Conservation (phyloP, 2,797 vertebrate genomes). For the Pampus argenteus region DNA sequence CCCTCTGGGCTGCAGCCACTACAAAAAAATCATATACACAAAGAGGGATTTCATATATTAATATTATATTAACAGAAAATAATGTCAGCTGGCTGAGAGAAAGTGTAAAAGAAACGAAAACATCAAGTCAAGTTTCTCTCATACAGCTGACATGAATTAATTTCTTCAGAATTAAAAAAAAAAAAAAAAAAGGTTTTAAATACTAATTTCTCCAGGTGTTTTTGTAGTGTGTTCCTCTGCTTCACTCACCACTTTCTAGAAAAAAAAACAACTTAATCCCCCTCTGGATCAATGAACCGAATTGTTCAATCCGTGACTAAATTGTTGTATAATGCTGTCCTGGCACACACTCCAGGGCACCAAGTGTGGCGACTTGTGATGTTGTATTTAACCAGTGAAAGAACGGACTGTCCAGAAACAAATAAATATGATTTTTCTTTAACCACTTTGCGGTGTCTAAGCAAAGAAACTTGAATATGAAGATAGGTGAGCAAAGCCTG, state of each 20-base stretch:
- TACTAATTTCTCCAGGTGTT: slow-evolving; percentile 21
- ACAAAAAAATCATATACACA: slow-evolving; percentile 15
- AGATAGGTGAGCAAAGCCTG: not conserved
- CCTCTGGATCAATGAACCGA: slow-evolving; percentile 39
- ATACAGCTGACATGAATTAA: not conserved
- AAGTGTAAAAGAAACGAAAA: slow-evolving; percentile 21
- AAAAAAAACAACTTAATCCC: slow-evolving; percentile 10
- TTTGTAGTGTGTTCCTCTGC: slow-evolving; percentile 34
- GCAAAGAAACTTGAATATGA: not conserved
- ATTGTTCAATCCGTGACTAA: slow-evolving; percentile 50
- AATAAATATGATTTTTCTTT: slow-evolving; percentile 74
- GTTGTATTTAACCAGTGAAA: slow-evolving; percentile 71
- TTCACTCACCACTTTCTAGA: slow-evolving; percentile 23
- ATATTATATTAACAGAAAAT: not conserved
- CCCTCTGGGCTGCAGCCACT: slow-evolving; percentile 14
- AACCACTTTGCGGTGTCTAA: slow-evolving; percentile 23
- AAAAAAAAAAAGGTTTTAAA: not conserved
- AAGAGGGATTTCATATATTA: slow-evolving; percentile 24
- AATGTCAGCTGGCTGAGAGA: not conserved
- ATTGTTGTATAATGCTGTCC: slow-evolving; percentile 53
- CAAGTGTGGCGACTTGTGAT: slow-evolving; percentile 56
- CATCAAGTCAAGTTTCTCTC: not conserved
- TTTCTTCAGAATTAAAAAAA: slow-evolving; percentile 5
- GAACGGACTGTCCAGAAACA: slow-evolving; percentile 60
- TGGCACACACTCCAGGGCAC: slow-evolving; percentile 41